phyloP scores from a whole-genome alignment of 1,140 invertebrate genomes.

The Pogonomyrmex barbatus region DNA sequence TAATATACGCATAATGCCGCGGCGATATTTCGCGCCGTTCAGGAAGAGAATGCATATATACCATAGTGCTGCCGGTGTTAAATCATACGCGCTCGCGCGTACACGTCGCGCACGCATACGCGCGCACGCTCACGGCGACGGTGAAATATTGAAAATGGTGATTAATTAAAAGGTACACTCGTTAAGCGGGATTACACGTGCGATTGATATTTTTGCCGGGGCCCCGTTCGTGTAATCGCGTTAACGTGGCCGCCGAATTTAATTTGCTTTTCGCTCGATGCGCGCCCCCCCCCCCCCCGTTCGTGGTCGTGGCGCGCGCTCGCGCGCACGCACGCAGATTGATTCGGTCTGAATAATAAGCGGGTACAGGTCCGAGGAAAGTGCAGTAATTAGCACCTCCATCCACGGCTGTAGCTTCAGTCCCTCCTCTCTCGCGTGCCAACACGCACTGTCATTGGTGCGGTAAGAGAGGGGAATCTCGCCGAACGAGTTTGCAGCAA shows the following conservation, averaged over 20 bases:
- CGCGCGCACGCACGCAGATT: slow-evolving; percentile 51
- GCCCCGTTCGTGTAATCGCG: slow-evolving; percentile 80
- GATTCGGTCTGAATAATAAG: slow-evolving; percentile 74
- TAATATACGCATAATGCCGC: slow-evolving; percentile 65
- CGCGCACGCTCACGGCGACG: slow-evolving; percentile 53
- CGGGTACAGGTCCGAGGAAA: slow-evolving; percentile 58
- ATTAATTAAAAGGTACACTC: slow-evolving; percentile 83
- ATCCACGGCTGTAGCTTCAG: neutral
- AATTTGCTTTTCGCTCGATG: slow-evolving; percentile 79
- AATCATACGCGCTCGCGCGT: slow-evolving; percentile 51
- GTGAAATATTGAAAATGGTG: slow-evolving; percentile 82
- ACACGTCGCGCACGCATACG: neutral
- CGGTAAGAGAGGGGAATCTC: slow-evolving; percentile 1
- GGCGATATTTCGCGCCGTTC: slow-evolving; percentile 59
- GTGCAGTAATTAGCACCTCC: slow-evolving; percentile 68
- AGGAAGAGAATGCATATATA: slow-evolving; percentile 49
- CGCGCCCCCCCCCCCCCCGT: slow-evolving; percentile 37
- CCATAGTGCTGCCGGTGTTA: slow-evolving; percentile 40
- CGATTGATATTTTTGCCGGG: slow-evolving; percentile 83
- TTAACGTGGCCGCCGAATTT: slow-evolving; percentile 81
- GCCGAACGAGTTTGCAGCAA: slow-evolving; percentile 24
- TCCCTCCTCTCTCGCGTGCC: neutral
- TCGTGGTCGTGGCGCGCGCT: neutral
- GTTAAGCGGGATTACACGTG: slow-evolving; percentile 82
- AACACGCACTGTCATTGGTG: slow-evolving; percentile 6